A percentile compares a stretch with the other conserved stretches of the same genome.
phyloP scores from a whole-genome alignment of 2,888 invertebrate species.

The Drosophila parthenogenetica region DNA sequence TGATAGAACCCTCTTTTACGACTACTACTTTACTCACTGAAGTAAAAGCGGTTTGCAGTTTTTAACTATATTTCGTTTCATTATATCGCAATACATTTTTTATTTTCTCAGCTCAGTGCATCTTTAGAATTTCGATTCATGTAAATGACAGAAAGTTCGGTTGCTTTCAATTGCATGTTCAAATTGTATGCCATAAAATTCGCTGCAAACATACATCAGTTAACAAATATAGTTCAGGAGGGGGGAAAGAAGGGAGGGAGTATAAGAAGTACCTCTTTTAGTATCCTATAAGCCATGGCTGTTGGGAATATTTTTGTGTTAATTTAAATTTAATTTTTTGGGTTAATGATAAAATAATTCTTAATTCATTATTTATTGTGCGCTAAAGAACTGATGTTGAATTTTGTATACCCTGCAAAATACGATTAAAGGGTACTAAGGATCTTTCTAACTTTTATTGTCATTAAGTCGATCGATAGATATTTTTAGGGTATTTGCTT shows the following conservation, averaged over 20 bases:
- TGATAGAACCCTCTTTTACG: constrained; percentile 7
- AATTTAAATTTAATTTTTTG: neutral
- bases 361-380: neutral
- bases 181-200: constrained; percentile 15
- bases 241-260: neutral
- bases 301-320: neutral
- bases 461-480: too few species aligned
- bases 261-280: neutral
- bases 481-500: too few species aligned
- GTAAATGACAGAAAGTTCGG: constrained; percentile 42
- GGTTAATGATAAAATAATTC: neutral
- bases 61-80: neutral
- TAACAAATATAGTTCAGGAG: neutral
- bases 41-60: constrained; percentile 21
- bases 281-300: neutral
- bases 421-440: neutral
- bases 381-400: too few species aligned
- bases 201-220: constrained; percentile 10
- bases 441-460: too few species aligned
- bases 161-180: constrained; percentile 30
- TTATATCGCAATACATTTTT: constrained; percentile 14
- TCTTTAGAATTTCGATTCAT: constrained; percentile 47
- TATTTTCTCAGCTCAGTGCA: constrained; percentile 39
- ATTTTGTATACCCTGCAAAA: neutral
- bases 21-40: neutral